Evolutionary conservation across 2,113 vertebrate species (phyloP), one percentile per base, ranked within the genome.

Genomic region (Pleuronectes platessa): DNA sequence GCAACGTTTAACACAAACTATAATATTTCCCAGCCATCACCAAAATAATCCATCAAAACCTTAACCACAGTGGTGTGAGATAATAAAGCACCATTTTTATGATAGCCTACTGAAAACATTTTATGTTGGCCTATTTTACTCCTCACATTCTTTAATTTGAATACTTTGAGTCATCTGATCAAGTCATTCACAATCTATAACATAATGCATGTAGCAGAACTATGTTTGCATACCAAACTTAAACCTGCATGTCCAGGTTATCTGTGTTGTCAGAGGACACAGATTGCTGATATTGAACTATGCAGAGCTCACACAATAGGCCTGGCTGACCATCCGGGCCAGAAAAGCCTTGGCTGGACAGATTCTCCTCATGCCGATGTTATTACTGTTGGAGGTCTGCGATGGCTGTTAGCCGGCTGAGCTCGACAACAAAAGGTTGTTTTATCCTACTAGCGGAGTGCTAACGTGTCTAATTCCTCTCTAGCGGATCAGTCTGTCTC

Each of bases 221-320:
- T 10, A 12, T 61, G 26, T 31, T 60, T 37, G 9, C 17, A 5
- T 51, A 45, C n/a, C 12, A 45, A 71, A 82, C 1, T 13, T n/a
- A 49, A 54, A 74, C 61, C 61, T 72, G 21, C 3, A 60, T 31
- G 53, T 42, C 9, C 31, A 53, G 75, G 26, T 79, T 68, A 58
- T 63, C 61, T 76, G 37, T 17, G 63, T 61, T 45, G 20, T 75
- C 75, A 68, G 74, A 59, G 58, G 69, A 37, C 35, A 56, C 72
- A 86, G 60, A 82, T 45, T 83, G 79, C 86, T 87, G 85, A 87
- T 82, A 67, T 80, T 68, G 76, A 88, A 71, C 71, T 82, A 82
- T 82, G 75, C 66, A 74, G 68, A 55, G 31, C 66, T 69, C 64
- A 78, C 72, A 84, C 78, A 84, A 82, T 74, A 59, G 78, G 56